phyloP scores from a whole-genome alignment of 2,888 invertebrate genomes.

The Loripinus fragilis region DNA sequence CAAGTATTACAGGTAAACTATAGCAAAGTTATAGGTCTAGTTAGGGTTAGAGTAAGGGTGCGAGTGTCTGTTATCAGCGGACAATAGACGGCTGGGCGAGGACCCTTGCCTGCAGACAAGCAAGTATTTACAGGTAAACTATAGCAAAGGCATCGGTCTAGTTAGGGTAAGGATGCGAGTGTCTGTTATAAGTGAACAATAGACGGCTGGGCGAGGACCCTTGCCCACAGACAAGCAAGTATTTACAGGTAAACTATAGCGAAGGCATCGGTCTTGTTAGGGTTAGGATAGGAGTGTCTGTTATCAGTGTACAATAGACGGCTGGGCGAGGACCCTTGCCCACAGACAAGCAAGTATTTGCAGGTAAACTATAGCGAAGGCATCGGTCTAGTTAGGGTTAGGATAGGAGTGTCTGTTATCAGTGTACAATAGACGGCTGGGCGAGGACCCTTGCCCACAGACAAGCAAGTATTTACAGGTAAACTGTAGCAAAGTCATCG shows the following conservation, averaged over 20 bases:
- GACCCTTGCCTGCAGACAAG: conserved; percentile 60
- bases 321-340: conserved; percentile 66
- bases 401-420: conserved; percentile 39
- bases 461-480: conserved; percentile 59
- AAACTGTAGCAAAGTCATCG: too few species aligned
- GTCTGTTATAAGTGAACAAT: too few species aligned
- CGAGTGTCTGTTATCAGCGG: conserved; percentile 48
- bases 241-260: too few species aligned
- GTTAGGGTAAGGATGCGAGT: too few species aligned
- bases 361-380: conserved; percentile 41
- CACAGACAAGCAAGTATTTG: conserved; percentile 57
- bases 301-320: conserved; percentile 36
- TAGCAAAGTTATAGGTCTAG: too few species aligned
- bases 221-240: too few species aligned
- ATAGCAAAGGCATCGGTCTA: not conserved
- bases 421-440: conserved; percentile 42
- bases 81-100: conserved; percentile 48
- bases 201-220: too few species aligned
- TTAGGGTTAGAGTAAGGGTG: too few species aligned
- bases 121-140: conserved; percentile 58
- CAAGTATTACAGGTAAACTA: conserved; percentile 58
- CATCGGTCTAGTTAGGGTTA: too few species aligned
- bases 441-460: conserved; percentile 63
- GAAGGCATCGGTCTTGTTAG: too few species aligned
- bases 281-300: conserved; percentile 51